Base-by-base conservation (phyloP, 2,113 vertebrate species). In the Apeltes quadracus region DNA sequence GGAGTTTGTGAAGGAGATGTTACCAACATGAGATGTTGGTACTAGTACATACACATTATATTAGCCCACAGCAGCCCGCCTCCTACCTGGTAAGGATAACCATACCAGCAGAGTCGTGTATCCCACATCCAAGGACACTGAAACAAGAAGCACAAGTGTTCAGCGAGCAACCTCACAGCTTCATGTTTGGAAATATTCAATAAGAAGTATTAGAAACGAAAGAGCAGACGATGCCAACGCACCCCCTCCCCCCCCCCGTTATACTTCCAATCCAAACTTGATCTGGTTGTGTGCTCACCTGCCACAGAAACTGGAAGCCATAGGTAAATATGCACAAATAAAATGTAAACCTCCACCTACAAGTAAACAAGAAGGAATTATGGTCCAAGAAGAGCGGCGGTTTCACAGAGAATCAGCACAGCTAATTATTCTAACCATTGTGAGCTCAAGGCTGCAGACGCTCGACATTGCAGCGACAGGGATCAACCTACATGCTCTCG, bases 261-360 rank as follows among this genome's bases (percentile, higher is more conserved):
- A 14, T 43, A 20, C 65, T 61, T 62, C 14, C 7, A 32, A 23
- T 66, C 11, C 13, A 32, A 23, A 15, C 20, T 71, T 44, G 7
- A 38, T 41, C 48, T 51, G 65, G 63, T 23, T 11, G 7, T 58
- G 13, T 3, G 50, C 96, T 96, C 92, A 99, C 97, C 97, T 94
- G 94, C 96, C 95, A 98, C 61, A 99, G 93, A 92, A 97, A 96
- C 85, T 84, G 93, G 89, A 99, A 78, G 75, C 97, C 98, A 69
- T 97, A 99, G 81, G 84, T 94, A 95, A 99, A 98, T 93, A 97
- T 94, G 93, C 84, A 92, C 86, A 96, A 93, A 94, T 97, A 99
- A 94, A 97, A 99, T 79, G 94, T 95, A 93, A 99, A 96, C 93
- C 96, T 95, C 98, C 98, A 99, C 97, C 98, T 99, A 75, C 15